Conservation (phyloP, 2,888 invertebrate species). For the Julus scandinavius region DNA sequence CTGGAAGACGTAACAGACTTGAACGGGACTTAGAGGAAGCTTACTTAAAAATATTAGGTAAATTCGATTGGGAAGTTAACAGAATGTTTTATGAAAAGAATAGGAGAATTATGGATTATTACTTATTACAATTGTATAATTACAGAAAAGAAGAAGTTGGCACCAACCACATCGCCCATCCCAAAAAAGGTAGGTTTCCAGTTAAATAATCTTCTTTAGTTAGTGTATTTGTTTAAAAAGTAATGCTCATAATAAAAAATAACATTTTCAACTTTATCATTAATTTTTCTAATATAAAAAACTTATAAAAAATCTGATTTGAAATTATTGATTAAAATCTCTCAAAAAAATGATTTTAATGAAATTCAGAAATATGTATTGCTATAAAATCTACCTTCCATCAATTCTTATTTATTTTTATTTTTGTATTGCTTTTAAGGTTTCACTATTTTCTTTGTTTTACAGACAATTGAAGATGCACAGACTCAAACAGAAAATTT, state of each 20-base stretch:
- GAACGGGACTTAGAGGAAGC: slow-evolving; percentile 50
- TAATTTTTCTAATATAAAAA: too few species aligned
- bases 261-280: too few species aligned
- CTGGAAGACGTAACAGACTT: slow-evolving; percentile 27
- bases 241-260: too few species aligned
- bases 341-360: too few species aligned
- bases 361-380: too few species aligned
- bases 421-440: not conserved
- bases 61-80: not conserved
- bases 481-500: slow-evolving; percentile 37
- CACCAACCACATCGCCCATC: not conserved
- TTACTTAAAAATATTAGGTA: slow-evolving; percentile 45
- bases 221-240: too few species aligned
- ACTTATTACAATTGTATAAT: not conserved
- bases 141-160: slow-evolving; percentile 15
- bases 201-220: too few species aligned
- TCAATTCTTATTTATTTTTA: too few species aligned
- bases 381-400: too few species aligned
- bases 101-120: not conserved
- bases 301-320: too few species aligned
- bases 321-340: too few species aligned
- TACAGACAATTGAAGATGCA: slow-evolving; percentile 33
- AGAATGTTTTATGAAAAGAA: not conserved
- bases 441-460: not conserved
- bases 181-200: slow-evolving; percentile 2